A percentile compares a stretch with the other conserved stretches of the same genome.
Conservation (phyloP, 1,140 invertebrate genomes). For the Harlomillsia oculata region DNA sequence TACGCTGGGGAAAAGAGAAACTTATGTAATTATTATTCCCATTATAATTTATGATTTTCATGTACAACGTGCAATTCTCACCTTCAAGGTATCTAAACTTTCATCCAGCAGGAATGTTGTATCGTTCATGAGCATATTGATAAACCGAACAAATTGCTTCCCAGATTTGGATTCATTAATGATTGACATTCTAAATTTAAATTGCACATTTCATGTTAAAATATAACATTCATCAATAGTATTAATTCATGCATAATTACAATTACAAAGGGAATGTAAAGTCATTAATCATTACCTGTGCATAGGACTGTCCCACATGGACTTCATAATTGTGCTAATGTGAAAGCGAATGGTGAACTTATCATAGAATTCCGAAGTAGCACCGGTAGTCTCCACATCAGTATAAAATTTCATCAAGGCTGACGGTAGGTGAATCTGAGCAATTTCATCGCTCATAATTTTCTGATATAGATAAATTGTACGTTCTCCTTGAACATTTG, state of each 20-base stretch:
- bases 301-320: conserved; percentile 64
- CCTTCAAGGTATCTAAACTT: conserved; percentile 83
- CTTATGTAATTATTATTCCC: not conserved
- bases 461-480: conserved; percentile 51
- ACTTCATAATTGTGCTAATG: conserved; percentile 91
- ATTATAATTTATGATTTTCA: not conserved
- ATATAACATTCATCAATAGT: conserved; percentile 6
- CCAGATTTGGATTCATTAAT: conserved; percentile 49
- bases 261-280: not conserved
- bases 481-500: conserved; percentile 59
- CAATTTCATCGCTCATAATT: conserved; percentile 77
- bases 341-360: conserved; percentile 98
- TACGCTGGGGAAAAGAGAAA: conserved; percentile 46
- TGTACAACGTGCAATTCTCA: conserved; percentile 15
- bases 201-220: not conserved
- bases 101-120: conserved; percentile 96
- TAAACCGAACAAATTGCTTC: conserved; percentile 92
- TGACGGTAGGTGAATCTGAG: conserved; percentile 68
- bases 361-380: conserved; percentile 96
- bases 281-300: conserved; percentile 43
- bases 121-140: conserved; percentile 99
- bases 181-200: conserved; percentile 21
- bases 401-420: conserved; percentile 97
- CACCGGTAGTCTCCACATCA: conserved; percentile 86
- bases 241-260: not conserved